These are phyloP conservation scores for Drosophila antonietae DNA, from an alignment of 2,888 invertebrate species.

Conservation along the genomic window DNA sequence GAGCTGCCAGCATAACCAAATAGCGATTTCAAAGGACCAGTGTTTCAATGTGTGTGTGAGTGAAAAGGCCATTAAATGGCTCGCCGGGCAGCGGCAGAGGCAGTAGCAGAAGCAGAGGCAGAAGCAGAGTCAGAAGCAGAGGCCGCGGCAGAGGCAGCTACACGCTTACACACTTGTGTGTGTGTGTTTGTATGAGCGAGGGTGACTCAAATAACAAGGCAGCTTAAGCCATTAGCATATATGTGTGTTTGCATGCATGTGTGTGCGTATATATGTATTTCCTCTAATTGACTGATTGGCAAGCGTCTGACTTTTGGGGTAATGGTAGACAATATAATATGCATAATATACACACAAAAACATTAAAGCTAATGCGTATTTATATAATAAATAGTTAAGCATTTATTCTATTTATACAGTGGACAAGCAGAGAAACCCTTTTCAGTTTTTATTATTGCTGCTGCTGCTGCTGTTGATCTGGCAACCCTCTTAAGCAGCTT, in stretches of 20 bases:
- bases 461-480: slow-evolving; percentile 30
- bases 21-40: slow-evolving; percentile 51
- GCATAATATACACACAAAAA: slow-evolving; percentile 25
- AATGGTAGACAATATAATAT: slow-evolving; percentile 27
- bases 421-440: slow-evolving; percentile 11
- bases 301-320: slow-evolving; percentile 30
- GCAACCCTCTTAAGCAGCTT: slow-evolving; percentile 31
- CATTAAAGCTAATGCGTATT: slow-evolving; percentile 27
- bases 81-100: slow-evolving; percentile 34
- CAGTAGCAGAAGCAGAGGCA: no score
- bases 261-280: slow-evolving; percentile 12
- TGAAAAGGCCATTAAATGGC: slow-evolving; percentile 66
- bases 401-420: slow-evolving; percentile 21
- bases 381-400: slow-evolving; percentile 22
- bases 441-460: not conserved
- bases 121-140: no score
- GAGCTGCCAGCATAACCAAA: slow-evolving; percentile 77
- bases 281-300: slow-evolving; percentile 50
- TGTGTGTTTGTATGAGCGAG: slow-evolving; percentile 33
- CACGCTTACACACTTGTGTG: not conserved
- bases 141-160: not conserved
- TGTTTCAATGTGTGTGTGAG: slow-evolving; percentile 11
- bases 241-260: slow-evolving; percentile 14
- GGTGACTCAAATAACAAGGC: slow-evolving; percentile 52
- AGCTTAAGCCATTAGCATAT: slow-evolving; percentile 43